These are phyloP conservation scores for Sarcophaga carnaria DNA, from an alignment of 2,888 invertebrate species.

Conservation along the genomic window DNA sequence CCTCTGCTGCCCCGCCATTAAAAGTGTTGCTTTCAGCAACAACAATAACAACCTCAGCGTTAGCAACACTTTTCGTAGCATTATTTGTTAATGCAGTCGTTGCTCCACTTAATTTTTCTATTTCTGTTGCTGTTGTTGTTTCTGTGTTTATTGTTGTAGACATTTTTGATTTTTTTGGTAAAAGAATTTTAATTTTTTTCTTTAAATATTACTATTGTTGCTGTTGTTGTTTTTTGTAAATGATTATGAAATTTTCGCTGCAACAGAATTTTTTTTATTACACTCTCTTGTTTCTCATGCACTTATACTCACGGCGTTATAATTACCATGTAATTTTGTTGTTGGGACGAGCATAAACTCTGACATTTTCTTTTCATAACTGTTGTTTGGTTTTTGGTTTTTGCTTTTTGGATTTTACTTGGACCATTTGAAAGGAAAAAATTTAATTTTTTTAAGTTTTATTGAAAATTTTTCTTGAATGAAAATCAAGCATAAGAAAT, in stretches of 20 bases:
- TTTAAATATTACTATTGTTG: not conserved
- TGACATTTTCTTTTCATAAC: conserved; percentile 16
- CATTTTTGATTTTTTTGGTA: conserved; percentile 44
- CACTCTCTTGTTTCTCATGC: too few relatives aligned
- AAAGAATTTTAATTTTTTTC: not conserved
- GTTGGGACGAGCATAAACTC: not conserved
- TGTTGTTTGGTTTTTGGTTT: conserved; percentile 4
- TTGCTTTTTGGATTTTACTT: conserved; percentile 1
- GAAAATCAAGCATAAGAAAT: not conserved
- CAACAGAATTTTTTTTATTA: too few relatives aligned
- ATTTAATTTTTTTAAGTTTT: too few relatives aligned
- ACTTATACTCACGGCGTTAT: too few relatives aligned
- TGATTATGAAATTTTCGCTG: too few relatives aligned
- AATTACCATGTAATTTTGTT: too few relatives aligned
- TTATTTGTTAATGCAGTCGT: conserved; percentile 17
- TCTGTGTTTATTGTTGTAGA: conserved; percentile 66
- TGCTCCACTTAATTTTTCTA: not conserved
- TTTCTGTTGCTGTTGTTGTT: conserved; percentile 26
- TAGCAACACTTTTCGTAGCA: conserved; percentile 46
- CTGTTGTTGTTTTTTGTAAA: too few relatives aligned
- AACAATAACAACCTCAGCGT: conserved; percentile 28
- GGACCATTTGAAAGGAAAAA: not conserved
- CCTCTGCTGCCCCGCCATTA: not conserved
- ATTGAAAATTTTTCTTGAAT: not conserved
- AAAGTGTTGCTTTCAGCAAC: not conserved